Evolutionary conservation across 2,113 vertebrate species (phyloP).

Genomic region (Syrrhaptes paradoxus): DNA sequence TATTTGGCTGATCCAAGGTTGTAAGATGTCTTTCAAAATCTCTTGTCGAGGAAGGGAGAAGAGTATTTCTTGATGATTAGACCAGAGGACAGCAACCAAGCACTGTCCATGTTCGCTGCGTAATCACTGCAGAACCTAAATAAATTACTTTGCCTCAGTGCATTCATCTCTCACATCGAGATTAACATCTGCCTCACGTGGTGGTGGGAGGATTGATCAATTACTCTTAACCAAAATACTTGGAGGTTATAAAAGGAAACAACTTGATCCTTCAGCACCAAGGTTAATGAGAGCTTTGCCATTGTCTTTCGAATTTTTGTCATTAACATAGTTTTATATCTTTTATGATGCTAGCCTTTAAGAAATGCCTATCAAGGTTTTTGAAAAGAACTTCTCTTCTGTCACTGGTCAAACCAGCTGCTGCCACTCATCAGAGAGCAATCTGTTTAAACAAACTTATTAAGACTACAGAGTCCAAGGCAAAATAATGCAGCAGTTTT

Average conservation of each 20-base stretch:
- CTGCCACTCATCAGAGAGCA: background rate
- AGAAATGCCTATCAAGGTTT: background rate
- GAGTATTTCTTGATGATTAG: background rate
- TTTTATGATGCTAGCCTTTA: background rate
- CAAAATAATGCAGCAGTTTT: background rate
- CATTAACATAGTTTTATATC: background rate
- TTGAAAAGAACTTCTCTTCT: background rate
- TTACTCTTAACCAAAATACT: background rate
- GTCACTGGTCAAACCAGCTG: background rate
- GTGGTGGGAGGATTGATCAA: background rate
- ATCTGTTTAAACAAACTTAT: background rate
- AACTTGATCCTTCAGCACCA: background rate
- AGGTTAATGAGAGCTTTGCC: background rate
- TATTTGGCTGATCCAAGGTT: background rate
- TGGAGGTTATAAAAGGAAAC: background rate
- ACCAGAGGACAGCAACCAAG: background rate
- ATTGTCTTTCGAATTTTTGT: background rate
- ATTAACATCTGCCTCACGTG: background rate
- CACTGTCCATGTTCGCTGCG: background rate
- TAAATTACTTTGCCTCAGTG: background rate
- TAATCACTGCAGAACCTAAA: background rate
- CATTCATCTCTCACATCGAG: background rate
- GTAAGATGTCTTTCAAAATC: background rate
- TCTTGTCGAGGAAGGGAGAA: background rate
- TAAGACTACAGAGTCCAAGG: background rate